Evolutionary conservation across 2,113 vertebrate species (phyloP), one percentile per base, ranked within the genome.

Genomic region (Ceratotherium simum): DNA sequence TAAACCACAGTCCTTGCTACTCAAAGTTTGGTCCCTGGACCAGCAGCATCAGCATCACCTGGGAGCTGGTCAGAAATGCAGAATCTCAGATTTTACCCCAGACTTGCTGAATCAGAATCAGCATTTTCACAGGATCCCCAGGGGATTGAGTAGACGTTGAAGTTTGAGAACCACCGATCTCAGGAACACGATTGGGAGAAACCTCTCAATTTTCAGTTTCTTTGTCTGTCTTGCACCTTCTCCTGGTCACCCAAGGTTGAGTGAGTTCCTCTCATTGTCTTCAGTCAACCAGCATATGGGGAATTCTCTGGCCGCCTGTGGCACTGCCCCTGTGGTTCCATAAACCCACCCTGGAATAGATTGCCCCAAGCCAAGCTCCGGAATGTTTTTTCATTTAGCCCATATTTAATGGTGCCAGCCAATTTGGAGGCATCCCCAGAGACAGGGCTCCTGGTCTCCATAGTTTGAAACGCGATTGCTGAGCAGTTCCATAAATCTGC

Each of bases 401-500:
- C 46, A 25, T 58, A 60, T 65, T 96, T 90, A 60, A 78, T 6
- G 56, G 80, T 97, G 76, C 80, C 95, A 92, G 46, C 54, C 93
- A 92, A 20, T 86, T 85, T 98, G 95, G 87, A 25, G 75, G 89
- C 97, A 65, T 8, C 60, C 46, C 16, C 87, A 64, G 0, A 7
- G 91, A 95, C 85, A 87, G 60, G 88, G 87, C 91, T 97, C 90
- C 84, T 58, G 83, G 79, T 92, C 3, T 94, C 98, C 8, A 5
- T 62, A 17, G 84, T 93, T 73, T 93, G 96, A 91, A 97, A 94
- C 91, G 69, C 29, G 95, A 70, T 72, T 60, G 83, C 79, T 14
- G 51, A 95, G 48, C 93, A 76, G 90, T 91, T 97, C 96, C 93
- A 91, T 78, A 95, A 98, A 98, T 96, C 97, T 92, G 92, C 54